Percentiles rank a stretch among this genome's conserved stretches.
These are phyloP conservation scores for Smithornis capensis DNA, from an alignment of 2,113 vertebrate species.

Conservation along the genomic window DNA sequence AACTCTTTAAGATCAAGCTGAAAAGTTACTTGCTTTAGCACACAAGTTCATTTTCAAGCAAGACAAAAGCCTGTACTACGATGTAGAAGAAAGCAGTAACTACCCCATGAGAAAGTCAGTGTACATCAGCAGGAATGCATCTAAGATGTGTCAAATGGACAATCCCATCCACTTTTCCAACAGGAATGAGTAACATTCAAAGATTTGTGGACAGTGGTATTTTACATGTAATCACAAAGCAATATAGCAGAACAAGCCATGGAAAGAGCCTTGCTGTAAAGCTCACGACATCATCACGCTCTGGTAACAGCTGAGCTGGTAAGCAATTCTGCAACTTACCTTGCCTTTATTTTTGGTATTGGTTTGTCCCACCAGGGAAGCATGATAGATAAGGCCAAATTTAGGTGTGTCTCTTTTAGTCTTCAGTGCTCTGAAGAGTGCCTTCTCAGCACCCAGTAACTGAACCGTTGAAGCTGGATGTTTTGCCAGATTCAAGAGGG, in stretches of 20 bases:
- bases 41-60: not conserved
- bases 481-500: conserved; percentile 95
- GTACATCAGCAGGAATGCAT: not conserved
- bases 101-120: not conserved
- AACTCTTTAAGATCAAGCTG: not conserved
- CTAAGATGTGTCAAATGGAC: not conserved
- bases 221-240: not conserved
- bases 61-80: not conserved
- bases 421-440: conserved; percentile 94
- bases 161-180: not conserved
- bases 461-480: conserved; percentile 97
- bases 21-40: not conserved
- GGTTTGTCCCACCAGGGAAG: conserved; percentile 93
- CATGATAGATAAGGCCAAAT: conserved; percentile 97
- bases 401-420: conserved; percentile 95
- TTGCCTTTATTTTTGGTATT: conserved; percentile 97
- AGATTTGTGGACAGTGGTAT: not conserved
- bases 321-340: conserved; percentile 66
- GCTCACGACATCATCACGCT: not conserved
- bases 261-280: not conserved
- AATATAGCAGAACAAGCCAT: not conserved
- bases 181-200: not conserved
- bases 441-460: conserved; percentile 96
- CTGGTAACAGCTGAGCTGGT: not conserved
- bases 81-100: not conserved